These are phyloP conservation scores for Pseudois nayaur DNA, from an alignment of 2,113 vertebrate genomes.

Conservation along the genomic window DNA sequence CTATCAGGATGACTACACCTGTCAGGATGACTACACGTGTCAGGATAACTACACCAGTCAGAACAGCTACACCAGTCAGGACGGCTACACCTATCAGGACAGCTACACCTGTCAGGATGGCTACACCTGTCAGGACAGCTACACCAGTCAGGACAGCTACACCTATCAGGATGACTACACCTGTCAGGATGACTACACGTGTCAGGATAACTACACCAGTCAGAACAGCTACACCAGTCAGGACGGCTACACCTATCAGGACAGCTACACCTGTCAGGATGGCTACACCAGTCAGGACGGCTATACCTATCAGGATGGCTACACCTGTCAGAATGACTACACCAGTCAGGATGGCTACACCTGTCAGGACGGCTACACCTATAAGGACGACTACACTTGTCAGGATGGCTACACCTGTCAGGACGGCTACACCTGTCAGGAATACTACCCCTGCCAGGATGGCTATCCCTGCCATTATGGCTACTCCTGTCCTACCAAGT, in stretches of 20 bases:
- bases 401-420: fast-evolving
- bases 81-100: fast-evolving
- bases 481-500: no score
- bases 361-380: fast-evolving
- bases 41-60: fast-evolving
- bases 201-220: fast-evolving
- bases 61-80: fast-evolving
- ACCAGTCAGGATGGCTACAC: fast-evolving
- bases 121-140: fast-evolving
- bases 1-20: fast-evolving
- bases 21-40: fast-evolving
- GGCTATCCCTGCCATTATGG: no score
- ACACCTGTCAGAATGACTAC: fast-evolving
- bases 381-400: fast-evolving
- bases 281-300: fast-evolving
- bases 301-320: fast-evolving
- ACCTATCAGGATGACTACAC: fast-evolving
- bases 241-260: fast-evolving
- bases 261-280: fast-evolving
- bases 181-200: fast-evolving
- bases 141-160: fast-evolving
- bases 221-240: fast-evolving
- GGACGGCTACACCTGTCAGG: fast-evolving
- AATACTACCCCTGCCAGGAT: neutral
- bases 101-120: fast-evolving